A percentile compares a stretch with the other conserved stretches of the same genome.
phyloP scores from a whole-genome alignment of 2,113 vertebrate species.

The Dryoscopus gambensis region DNA sequence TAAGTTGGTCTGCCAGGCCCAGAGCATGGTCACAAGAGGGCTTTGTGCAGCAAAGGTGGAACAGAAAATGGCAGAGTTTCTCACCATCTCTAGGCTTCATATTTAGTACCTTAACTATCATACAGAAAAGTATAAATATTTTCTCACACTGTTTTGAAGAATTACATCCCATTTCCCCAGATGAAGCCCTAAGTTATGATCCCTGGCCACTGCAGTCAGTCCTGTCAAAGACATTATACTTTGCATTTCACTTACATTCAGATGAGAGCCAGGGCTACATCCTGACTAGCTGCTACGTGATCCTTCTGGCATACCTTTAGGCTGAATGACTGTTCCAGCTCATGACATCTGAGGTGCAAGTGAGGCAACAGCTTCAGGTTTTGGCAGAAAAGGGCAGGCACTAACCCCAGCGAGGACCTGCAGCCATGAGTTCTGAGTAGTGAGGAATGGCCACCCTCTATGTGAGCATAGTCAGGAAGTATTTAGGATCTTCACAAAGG shows the following conservation, averaged over 20 bases:
- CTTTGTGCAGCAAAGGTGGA: background rate
- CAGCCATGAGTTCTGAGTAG: background rate
- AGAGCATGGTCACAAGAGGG: background rate
- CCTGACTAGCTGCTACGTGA: background rate
- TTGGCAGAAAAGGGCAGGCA: background rate
- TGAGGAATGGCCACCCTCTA: background rate
- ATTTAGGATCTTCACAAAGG: background rate
- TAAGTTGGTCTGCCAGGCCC: background rate
- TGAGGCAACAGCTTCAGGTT: background rate
- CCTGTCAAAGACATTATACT: background rate
- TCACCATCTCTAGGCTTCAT: background rate
- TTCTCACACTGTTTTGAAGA: background rate
- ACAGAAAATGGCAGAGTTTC: background rate
- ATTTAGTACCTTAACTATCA: background rate
- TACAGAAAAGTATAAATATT: background rate
- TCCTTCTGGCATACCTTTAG: background rate
- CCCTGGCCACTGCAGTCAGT: background rate
- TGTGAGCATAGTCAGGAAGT: rapidly evolving
- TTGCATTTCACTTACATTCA: background rate
- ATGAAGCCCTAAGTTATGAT: background rate
- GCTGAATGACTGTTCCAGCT: background rate
- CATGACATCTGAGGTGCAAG: background rate
- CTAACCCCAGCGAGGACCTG: background rate
- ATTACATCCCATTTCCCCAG: background rate
- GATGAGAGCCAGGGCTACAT: background rate